Conservation (phyloP, 2,888 invertebrate genomes). For the Pollenia griseotomentosa region DNA sequence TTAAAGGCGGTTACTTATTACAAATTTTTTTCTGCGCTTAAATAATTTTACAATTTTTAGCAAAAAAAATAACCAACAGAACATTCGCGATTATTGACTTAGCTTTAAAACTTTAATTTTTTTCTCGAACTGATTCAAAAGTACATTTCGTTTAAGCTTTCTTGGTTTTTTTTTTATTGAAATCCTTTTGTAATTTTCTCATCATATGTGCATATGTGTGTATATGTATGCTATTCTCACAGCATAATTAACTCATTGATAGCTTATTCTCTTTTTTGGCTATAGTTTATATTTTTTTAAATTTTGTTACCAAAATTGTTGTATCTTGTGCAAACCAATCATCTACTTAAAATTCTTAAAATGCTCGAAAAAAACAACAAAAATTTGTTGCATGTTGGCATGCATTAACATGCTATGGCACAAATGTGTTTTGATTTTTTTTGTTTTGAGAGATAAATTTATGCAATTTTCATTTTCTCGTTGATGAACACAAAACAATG, state of each 20-base stretch:
- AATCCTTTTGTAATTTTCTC: slow-evolving; percentile 28
- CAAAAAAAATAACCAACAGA: no score
- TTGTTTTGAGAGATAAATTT: slow-evolving; percentile 39
- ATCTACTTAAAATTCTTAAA: slow-evolving; percentile 61
- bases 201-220: not conserved
- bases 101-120: no score
- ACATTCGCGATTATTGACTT: no score
- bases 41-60: no score
- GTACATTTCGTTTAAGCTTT: no score
- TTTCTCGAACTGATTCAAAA: no score
- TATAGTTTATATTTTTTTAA: not conserved
- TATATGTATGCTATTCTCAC: slow-evolving; percentile 5
- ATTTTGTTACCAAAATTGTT: slow-evolving; percentile 24
- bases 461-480: slow-evolving; percentile 37
- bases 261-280: not conserved
- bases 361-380: slow-evolving; percentile 36
- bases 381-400: slow-evolving; percentile 67
- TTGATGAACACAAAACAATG: slow-evolving; percentile 38
- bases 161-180: not conserved
- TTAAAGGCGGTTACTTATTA: no score
- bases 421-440: slow-evolving; percentile 12
- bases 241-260: slow-evolving; percentile 30
- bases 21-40: no score
- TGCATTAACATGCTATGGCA: slow-evolving; percentile 48
- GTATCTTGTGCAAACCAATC: slow-evolving; percentile 35